A percentile compares a stretch with the other conserved stretches of the same genome.
phyloP scores from a whole-genome alignment of 2,888 invertebrate species.

The Xanthorhoe designata region DNA sequence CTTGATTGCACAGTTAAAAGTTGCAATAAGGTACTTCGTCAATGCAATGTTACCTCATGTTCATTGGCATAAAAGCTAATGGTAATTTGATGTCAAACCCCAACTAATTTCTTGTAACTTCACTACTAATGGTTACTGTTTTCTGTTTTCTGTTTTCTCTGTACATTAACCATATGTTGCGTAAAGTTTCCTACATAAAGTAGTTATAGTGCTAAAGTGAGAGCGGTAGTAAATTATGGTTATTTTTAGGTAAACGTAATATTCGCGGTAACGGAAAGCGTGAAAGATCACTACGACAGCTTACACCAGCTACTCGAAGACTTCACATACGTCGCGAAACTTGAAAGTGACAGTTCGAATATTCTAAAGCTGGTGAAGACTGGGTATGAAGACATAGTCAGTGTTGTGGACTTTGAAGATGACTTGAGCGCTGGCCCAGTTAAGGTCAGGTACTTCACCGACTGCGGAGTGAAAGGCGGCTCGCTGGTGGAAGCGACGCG shows the following conservation, averaged over 20 bases:
- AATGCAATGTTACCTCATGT: too few species aligned
- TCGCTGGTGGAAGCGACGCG: slow-evolving; percentile 78
- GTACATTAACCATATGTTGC: slow-evolving; percentile 42
- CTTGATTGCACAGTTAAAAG: too few species aligned
- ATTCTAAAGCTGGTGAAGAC: slow-evolving; percentile 93
- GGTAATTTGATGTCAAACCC: neutral
- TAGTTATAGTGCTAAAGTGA: slow-evolving; percentile 4
- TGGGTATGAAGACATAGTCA: slow-evolving; percentile 91
- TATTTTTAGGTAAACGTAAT: slow-evolving; percentile 90
- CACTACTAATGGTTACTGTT: slow-evolving; percentile 9
- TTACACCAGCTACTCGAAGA: slow-evolving; percentile 89
- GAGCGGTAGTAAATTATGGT: slow-evolving; percentile 19
- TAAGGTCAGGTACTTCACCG: slow-evolving; percentile 89
- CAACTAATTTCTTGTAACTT: neutral
- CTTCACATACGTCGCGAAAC: slow-evolving; percentile 91
- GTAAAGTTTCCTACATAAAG: slow-evolving; percentile 32
- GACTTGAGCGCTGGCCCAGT: slow-evolving; percentile 87
- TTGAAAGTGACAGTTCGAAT: slow-evolving; percentile 94
- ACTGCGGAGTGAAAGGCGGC: slow-evolving; percentile 86
- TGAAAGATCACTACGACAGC: slow-evolving; percentile 88
- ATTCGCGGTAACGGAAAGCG: slow-evolving; percentile 92
- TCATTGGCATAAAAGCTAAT: neutral
- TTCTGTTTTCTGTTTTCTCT: slow-evolving; percentile 35
- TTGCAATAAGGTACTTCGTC: too few species aligned
- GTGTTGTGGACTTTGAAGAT: slow-evolving; percentile 85